These are phyloP conservation scores for Pseudoatta argentina DNA, from an alignment of 1,140 invertebrate species.

Conservation along the genomic window DNA sequence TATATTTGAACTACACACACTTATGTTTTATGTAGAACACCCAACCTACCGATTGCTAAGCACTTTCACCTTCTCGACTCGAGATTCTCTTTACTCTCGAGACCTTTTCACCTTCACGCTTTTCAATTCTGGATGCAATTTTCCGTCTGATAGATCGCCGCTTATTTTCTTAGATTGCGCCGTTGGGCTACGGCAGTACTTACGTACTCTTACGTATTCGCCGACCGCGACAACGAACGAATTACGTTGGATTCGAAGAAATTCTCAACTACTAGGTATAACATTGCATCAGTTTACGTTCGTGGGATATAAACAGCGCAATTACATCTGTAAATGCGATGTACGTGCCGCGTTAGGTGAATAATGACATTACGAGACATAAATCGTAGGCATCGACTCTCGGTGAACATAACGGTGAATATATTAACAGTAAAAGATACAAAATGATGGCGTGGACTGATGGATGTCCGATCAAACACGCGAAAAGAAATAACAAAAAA, in stretches of 20 bases:
- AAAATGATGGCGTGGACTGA: not conserved
- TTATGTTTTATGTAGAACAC: constrained; percentile 29
- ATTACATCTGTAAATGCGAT: constrained; percentile 47
- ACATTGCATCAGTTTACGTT: constrained; percentile 36
- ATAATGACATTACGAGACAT: constrained; percentile 45
- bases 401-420: not conserved
- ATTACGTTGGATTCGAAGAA: constrained; percentile 35
- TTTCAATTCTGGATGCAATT: constrained; percentile 57
- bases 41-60: constrained; percentile 45
- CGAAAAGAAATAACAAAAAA: not conserved
- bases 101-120: constrained; percentile 21
- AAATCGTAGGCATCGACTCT: constrained; percentile 22
- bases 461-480: constrained; percentile 4
- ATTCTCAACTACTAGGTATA: not conserved
- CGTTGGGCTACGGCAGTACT: constrained; percentile 12
- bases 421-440: constrained; percentile 4
- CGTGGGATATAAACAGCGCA: constrained; percentile 35
- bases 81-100: constrained; percentile 44
- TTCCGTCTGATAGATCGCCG: constrained; percentile 61
- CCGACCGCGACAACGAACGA: constrained; percentile 20
- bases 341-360: not conserved
- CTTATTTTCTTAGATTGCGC: constrained; percentile 62
- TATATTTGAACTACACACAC: constrained; percentile 3
- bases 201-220: not conserved
- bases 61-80: constrained; percentile 28